Evolutionary conservation across 2,113 vertebrate genomes (phyloP).

Genomic region (Malurus elegans): DNA sequence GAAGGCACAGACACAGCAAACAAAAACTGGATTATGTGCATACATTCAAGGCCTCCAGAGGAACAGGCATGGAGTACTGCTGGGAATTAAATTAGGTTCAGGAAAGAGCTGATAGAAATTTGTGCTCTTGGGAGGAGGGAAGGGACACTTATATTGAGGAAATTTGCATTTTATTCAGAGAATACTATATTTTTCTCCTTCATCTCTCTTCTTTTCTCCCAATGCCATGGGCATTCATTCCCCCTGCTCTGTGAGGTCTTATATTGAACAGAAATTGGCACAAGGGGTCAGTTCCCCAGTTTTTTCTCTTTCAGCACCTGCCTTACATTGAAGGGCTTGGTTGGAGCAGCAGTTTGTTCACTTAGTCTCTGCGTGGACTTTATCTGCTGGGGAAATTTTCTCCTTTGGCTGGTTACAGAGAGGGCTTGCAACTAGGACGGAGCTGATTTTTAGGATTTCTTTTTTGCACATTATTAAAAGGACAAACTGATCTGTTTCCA

Average conservation of each 20-base stretch:
- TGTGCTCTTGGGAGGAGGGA: background rate
- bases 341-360: background rate
- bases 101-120: background rate
- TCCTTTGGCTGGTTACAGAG: background rate
- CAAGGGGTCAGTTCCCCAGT: background rate
- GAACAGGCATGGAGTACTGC: background rate
- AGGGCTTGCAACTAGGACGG: background rate
- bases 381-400: background rate
- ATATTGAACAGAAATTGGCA: background rate
- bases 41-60: background rate
- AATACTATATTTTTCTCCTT: background rate
- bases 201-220: background rate
- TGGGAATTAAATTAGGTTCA: background rate
- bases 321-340: background rate
- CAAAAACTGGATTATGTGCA: background rate
- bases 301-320: background rate
- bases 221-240: fast-evolving
- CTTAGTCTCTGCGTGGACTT: background rate
- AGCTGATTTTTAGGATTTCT: background rate
- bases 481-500: background rate
- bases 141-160: background rate
- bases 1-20: background rate
- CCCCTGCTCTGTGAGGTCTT: background rate
- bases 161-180: background rate
- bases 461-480: background rate